Conservation (phyloP, 1,140 invertebrate species). For the Andrena cerasifolii region DNA sequence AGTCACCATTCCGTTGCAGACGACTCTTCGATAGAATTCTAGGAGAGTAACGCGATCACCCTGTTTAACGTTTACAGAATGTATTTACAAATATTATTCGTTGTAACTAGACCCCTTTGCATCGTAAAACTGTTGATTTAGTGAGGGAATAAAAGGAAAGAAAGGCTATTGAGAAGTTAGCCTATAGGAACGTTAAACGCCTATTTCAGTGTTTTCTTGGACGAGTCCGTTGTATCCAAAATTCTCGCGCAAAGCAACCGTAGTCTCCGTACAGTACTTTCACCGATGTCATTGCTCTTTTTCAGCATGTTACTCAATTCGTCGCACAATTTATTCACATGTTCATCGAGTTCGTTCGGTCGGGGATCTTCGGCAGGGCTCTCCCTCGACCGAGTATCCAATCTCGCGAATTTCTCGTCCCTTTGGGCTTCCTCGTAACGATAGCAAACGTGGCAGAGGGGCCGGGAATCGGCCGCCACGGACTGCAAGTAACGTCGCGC, state of each 20-base stretch:
- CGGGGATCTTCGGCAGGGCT: neutral
- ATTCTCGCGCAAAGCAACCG: neutral
- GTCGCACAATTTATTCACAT: slow-evolving; percentile 43
- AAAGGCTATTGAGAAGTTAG: too few species aligned
- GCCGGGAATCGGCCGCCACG: slow-evolving; percentile 4
- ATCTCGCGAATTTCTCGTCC: slow-evolving; percentile 68
- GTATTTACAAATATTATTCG: neutral
- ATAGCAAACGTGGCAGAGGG: slow-evolving; percentile 18
- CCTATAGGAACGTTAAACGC: too few species aligned
- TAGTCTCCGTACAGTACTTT: slow-evolving; percentile 26
- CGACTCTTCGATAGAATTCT: too few species aligned
- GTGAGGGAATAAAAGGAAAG: too few species aligned
- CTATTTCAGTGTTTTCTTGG: neutral
- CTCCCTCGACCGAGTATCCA: slow-evolving; percentile 38
- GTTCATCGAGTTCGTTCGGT: slow-evolving; percentile 23
- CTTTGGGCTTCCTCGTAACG: slow-evolving; percentile 55
- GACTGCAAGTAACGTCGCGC: slow-evolving; percentile 55
- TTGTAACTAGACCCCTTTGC: too few species aligned
- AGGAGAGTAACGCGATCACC: too few species aligned
- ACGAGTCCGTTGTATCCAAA: neutral
- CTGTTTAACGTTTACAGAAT: neutral
- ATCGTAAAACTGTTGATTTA: too few species aligned
- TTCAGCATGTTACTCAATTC: slow-evolving; percentile 45
- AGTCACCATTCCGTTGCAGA: too few species aligned
- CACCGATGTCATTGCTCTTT: slow-evolving; percentile 19